Conservation (phyloP, 2,113 vertebrate species). For the Shinisaurus crocodilurus region DNA sequence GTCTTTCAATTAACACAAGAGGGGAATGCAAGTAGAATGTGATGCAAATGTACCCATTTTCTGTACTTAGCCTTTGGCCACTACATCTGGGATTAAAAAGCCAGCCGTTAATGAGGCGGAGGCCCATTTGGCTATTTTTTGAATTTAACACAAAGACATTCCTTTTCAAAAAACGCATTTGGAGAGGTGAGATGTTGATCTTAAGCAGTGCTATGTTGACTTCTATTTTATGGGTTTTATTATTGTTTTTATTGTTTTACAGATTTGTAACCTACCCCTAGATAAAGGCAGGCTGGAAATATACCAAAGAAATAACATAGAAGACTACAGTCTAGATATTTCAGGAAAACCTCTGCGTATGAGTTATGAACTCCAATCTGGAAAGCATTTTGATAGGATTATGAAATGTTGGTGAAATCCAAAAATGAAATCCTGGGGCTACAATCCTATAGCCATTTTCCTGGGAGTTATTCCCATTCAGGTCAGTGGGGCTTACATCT, state of each 20-base stretch:
- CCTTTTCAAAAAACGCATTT: neutral
- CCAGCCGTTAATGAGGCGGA: neutral
- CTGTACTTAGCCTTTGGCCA: neutral
- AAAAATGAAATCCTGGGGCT: neutral
- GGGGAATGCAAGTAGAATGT: neutral
- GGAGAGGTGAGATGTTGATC: neutral
- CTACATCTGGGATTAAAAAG: neutral
- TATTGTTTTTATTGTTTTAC: neutral
- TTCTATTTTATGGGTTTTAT: neutral
- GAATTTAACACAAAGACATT: neutral
- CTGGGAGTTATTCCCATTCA: neutral
- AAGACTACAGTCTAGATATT: neutral
- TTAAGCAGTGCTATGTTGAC: neutral
- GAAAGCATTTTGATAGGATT: neutral
- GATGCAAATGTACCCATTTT: neutral
- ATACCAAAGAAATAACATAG: neutral
- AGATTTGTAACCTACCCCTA: neutral
- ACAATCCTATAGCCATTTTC: neutral
- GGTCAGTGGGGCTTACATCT: neutral
- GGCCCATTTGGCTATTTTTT: neutral
- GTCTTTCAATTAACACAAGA: accelerated
- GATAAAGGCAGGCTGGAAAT: neutral
- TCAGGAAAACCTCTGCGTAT: neutral
- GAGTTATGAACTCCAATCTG: neutral
- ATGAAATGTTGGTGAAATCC: neutral